Base-by-base conservation (phyloP, 2,113 vertebrate species). In the Ramphastos sulfuratus region DNA sequence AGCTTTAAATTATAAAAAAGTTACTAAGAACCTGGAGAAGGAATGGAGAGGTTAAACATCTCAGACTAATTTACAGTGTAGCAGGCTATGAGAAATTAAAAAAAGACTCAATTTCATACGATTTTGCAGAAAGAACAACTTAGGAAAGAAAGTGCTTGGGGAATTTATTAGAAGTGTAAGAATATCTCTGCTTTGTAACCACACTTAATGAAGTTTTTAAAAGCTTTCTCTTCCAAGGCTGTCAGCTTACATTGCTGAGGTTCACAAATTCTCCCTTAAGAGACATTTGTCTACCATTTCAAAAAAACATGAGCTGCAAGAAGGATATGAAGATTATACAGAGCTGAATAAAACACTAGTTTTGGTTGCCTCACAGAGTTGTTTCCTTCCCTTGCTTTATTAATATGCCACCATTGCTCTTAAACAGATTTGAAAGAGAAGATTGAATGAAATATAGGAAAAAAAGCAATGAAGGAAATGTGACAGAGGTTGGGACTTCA, bases 181-280 rank as follows among this genome's bases (percentile, higher is more conserved):
- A 94, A 4, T 70, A 75, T 80, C 39, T 93, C 64, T 94, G 85
- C 87, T 89, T 95, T 48, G 61, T 94, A 90, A 73, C 85, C 65
- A 80, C 72, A 75, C 76, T 81, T 95, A 94, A 94, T 81, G 65
- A 94, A 88, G 79, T 61, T 87, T 80, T 87, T 21, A 52, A 87
- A 54, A 19, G 87, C 85, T 64, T 87, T 89, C 79, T 78, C 35
- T 87, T 87, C 58, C 78, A 76, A 90, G 42, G 76, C 61, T 95
- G 82, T 80, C 61, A 77, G 6, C 60, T 80, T 95, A 88, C 73
- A 55, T 91, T 61, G 75, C 54, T 81, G 69, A 83, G 48, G 54
- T 54, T 89, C 69, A 93, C 82, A 71, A 78, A 87, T 85, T 79
- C 54, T 96, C 79, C 87, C 85, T 74, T 88, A 89, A 91, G 85